Conservation (phyloP, 2,113 vertebrate species). For the Gulo gulo region DNA sequence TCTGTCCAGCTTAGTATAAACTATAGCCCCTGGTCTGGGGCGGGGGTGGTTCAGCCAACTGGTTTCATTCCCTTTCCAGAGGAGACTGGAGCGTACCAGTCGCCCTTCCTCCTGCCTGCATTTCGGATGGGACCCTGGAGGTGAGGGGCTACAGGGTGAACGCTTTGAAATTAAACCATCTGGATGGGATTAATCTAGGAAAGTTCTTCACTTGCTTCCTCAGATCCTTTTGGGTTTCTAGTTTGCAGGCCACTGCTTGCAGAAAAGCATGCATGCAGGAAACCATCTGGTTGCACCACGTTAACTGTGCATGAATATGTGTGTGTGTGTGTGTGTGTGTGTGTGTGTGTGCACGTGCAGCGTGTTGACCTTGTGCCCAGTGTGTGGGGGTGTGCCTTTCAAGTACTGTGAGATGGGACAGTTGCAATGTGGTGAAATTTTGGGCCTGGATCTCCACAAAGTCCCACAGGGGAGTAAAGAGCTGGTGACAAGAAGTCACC, state of each 20-base stretch:
- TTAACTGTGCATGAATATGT: background rate
- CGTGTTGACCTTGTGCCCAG: background rate
- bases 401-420: background rate
- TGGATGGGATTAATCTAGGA: background rate
- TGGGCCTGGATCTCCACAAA: background rate
- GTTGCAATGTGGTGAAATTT: background rate
- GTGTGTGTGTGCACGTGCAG: background rate
- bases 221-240: background rate
- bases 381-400: background rate
- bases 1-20: background rate
- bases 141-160: background rate
- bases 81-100: background rate
- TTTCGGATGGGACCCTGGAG: background rate
- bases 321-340: background rate
- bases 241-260: background rate
- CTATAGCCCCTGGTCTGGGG: background rate
- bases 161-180: background rate
- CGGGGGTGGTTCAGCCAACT: background rate
- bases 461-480: background rate
- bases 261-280: background rate
- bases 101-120: background rate
- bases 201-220: background rate
- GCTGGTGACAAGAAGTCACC: background rate
- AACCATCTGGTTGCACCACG: background rate
- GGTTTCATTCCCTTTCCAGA: background rate